These are phyloP conservation scores for Paramormyrops hopkinsi DNA, from an alignment of 2,797 vertebrate genomes.

Conservation along the genomic window DNA sequence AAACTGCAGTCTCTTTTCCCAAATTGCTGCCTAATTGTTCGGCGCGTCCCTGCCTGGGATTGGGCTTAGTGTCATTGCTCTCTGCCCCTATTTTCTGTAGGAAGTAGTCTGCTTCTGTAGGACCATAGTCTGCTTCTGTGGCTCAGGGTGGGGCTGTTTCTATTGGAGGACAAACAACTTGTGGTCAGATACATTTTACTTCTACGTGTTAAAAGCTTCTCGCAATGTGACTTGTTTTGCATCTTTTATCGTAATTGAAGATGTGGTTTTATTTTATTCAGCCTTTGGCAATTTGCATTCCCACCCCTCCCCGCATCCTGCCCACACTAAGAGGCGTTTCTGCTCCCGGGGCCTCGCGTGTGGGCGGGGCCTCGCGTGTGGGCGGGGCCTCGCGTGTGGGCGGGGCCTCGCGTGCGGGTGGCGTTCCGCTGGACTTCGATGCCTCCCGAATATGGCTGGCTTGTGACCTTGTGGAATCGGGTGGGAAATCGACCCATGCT, in stretches of 20 bases:
- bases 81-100: background rate
- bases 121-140: no score
- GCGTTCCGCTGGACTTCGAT: no score
- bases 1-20: background rate
- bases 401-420: no score
- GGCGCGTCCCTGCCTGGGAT: background rate
- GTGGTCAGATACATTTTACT: slow-evolving; percentile 31
- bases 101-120: background rate
- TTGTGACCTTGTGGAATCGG: background rate
- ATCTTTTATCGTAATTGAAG: slow-evolving; percentile 56
- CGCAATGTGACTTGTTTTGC: no score
- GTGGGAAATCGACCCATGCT: background rate
- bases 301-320: background rate
- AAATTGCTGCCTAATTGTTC: background rate
- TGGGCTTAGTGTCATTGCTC: background rate
- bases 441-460: no score
- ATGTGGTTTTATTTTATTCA: background rate
- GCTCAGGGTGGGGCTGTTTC: background rate
- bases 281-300: background rate
- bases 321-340: background rate
- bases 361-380: background rate
- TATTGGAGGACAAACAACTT: background rate
- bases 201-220: slow-evolving; percentile 32
- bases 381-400: no score
- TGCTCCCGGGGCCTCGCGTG: background rate